Base-by-base conservation (phyloP, 2,888 invertebrate species). In the Drosophila testacea region DNA sequence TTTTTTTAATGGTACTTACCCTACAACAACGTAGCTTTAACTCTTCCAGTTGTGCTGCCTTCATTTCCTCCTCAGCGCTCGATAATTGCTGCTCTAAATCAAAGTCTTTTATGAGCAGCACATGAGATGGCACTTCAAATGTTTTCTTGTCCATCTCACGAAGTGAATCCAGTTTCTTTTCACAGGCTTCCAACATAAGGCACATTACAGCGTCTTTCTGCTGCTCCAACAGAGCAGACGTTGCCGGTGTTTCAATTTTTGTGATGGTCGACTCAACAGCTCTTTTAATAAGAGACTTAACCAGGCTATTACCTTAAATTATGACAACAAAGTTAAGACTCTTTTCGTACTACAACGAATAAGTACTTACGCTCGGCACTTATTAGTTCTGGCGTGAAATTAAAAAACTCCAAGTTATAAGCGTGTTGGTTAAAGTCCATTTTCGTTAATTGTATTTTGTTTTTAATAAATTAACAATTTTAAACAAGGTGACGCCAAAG, bases 101-200 rank as follows among this genome's bases (percentile, higher is more conserved):
- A 16, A 84, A 75, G 48, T 92, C 91, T 4, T 85, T 82, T 0
- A 81, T 76, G 6, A 89, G 73, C 4, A 92, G 61, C 5, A 92
- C 89, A 81, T 92, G 83, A 3, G 84, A 71, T 0, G 92, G 92
- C 32, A 92, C 82, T 0, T 75, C 70, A 56, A 92, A 92, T 56
- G 83, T 71, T 11, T 79, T 74, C 16, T 73, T 74, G 63, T 92
- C 90, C 30, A 91, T 47, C 4, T 79, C 59, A 4, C 82, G 69
- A 1, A 91, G 69, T 0, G 13, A 22, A 9, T 72, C 48, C 0
- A 91, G 63, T 4, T 78, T 81, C 3, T 51, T 27, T 4, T 72
- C 66, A 44, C 91, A 84, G 3, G 81, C 56, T 0, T 63, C 47
- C 34, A 73, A 65, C 48, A 92, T 85, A 4, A 83, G 76, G 3